Evolutionary conservation across 2,797 vertebrate genomes (phyloP).

Genomic region (Antrozous pallidus): DNA sequence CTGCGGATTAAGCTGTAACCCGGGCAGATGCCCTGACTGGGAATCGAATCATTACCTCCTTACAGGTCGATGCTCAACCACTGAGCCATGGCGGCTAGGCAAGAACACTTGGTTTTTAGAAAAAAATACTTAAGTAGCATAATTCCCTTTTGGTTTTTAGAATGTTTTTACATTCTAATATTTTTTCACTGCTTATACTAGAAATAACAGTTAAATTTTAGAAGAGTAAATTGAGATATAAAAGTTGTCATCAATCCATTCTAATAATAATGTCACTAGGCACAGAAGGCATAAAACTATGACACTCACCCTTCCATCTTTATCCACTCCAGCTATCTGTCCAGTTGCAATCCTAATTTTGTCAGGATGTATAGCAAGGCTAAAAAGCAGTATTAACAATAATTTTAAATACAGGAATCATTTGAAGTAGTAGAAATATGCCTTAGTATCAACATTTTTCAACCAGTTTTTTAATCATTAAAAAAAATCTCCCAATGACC

Average conservation of each 20-base stretch:
- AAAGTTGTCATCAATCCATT: background rate
- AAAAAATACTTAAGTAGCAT: background rate
- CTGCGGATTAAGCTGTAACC: too few relatives aligned
- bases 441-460: slow-evolving; percentile 71
- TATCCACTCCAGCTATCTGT: slow-evolving; percentile 98
- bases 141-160: background rate
- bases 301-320: slow-evolving; percentile 95
- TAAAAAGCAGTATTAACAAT: slow-evolving; percentile 79
- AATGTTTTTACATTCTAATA: background rate
- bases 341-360: slow-evolving; percentile 98
- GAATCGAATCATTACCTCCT: too few relatives aligned
- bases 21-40: too few relatives aligned
- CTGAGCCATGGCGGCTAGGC: too few relatives aligned
- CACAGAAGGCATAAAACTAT: background rate
- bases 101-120: slow-evolving; percentile 10
- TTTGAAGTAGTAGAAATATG: slow-evolving; percentile 55
- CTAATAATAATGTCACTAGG: background rate
- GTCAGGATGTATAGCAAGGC: slow-evolving; percentile 97
- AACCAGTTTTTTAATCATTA: slow-evolving; percentile 68
- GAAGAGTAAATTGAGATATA: slow-evolving; percentile 32
- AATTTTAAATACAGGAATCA: slow-evolving; percentile 64
- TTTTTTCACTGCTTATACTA: slow-evolving; percentile 23
- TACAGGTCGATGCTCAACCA: too few relatives aligned
- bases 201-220: slow-evolving; percentile 21
- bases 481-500: slow-evolving; percentile 21